phyloP scores from a whole-genome alignment of 2,113 vertebrate genomes.

The Fulica atra region DNA sequence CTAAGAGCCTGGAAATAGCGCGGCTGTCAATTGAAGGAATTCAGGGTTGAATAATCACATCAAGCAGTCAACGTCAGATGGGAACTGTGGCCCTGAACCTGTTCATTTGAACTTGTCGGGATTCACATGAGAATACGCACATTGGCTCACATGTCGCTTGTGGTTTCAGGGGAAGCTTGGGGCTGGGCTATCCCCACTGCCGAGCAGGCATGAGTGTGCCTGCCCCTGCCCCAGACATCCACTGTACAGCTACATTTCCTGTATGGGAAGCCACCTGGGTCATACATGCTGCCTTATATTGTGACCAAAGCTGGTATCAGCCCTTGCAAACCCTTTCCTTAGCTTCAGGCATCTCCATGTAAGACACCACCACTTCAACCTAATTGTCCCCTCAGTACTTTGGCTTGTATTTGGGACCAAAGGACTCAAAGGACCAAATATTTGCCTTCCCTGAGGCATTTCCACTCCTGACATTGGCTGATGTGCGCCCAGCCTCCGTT shows the following conservation, averaged over 20 bases:
- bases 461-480: neutral
- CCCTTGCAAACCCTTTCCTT: neutral
- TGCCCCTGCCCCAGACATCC: accelerated
- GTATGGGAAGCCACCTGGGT: accelerated
- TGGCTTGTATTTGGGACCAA: neutral
- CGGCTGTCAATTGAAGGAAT: slow-evolving; percentile 11
- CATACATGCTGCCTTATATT: accelerated
- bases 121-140: neutral
- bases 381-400: accelerated
- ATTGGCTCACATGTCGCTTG: neutral
- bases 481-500: accelerated
- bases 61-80: neutral
- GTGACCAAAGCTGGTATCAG: neutral
- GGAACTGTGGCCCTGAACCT: neutral
- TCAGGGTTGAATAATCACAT: slow-evolving; percentile 27
- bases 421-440: too few relatives aligned
- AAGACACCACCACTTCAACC: neutral
- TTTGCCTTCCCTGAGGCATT: neutral
- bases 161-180: neutral
- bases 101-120: neutral
- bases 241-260: accelerated
- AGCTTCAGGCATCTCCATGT: neutral
- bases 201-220: accelerated
- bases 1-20: slow-evolving; percentile 54
- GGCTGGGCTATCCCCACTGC: neutral